Base-by-base conservation (phyloP, 2,888 invertebrate species). In the Liopterus haemorrhoidalis region DNA sequence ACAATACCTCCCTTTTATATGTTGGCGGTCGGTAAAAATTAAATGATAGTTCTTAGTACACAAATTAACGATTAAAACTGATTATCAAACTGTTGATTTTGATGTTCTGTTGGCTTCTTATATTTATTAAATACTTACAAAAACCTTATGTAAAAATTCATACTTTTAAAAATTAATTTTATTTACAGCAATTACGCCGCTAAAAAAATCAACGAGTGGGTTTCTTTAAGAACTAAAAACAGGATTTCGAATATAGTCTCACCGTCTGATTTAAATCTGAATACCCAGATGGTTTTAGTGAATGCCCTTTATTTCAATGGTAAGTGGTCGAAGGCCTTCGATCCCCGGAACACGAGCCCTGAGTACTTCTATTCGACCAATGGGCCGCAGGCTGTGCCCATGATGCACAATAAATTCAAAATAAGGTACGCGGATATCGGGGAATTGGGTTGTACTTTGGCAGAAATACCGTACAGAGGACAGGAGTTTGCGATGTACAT, bases 221-320 rank as follows among this genome's bases (percentile, higher is more conserved):
- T 68, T 1, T 62, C 62, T 46, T 32, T 53, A 4, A 57, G 62
- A 45, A 67, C 66, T 4, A 58, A 63, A 41, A 44, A 62, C 20
- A 63, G 62, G 55, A 67, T 67, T 16, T 54, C 58, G 19, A 46
- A 60, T 35, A 30, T 67, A 4, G 51, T 66, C 6, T 33, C 36
- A 4, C 49, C 60, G 2, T 50, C 50, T 21, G 44, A 39, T 21
- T 28, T 67, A 9, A 48, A 35, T 15, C 43, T 35, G 0, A 36
- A 53, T 8, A 63, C 62, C 2, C 51, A 54, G 40, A 28, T 65
- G 38, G 52, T 67, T 5, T 49, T 67, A 24, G 57, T 65, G 2
- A 68, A 67, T 43, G 62, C 66, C 2, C 37, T 67, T 24, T 62
- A 67, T 48, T 64, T 67, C 45, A 60, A 60, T 22, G 65, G 59